phyloP scores from a whole-genome alignment of 2,113 vertebrate genomes.

The Glareola pratincola region DNA sequence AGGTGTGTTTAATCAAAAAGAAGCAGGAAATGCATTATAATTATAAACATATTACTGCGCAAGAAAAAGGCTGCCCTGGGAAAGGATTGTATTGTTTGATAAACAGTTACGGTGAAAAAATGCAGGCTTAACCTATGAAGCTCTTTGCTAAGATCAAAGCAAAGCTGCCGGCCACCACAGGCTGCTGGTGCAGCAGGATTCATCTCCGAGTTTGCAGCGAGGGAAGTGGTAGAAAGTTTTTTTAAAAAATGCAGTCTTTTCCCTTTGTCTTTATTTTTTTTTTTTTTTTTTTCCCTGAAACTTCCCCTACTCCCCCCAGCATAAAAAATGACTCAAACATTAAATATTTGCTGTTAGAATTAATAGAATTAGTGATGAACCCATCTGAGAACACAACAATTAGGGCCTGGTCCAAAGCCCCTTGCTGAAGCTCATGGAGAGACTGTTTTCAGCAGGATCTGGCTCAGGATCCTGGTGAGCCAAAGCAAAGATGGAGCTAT shows the following conservation, averaged over 20 bases:
- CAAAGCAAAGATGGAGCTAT: not conserved
- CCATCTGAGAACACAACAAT: constrained; percentile 16
- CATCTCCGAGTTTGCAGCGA: not conserved
- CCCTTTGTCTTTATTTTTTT: not conserved
- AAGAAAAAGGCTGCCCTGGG: constrained; percentile 4
- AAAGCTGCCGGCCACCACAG: not conserved
- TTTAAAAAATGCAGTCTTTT: not conserved
- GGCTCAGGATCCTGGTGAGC: not conserved
- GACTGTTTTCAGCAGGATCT: not conserved
- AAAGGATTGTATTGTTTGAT: constrained; percentile 17
- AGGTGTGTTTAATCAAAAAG: constrained; percentile 59
- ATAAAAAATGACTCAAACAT: not conserved
- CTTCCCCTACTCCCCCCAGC: not conserved
- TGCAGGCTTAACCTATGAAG: constrained; percentile 1
- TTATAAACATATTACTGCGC: constrained; percentile 32
- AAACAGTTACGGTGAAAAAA: constrained; percentile 18
- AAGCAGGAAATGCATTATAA: constrained; percentile 55
- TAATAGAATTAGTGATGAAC: not conserved
- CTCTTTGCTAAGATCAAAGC: constrained; percentile 51
- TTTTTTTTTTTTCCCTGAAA: not conserved
- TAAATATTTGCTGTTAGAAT: constrained; percentile 32
- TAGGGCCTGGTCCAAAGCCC: not conserved
- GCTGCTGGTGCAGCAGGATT: not conserved
- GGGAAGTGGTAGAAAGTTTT: not conserved
- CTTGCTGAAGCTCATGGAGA: not conserved